A percentile compares a stretch with the other conserved stretches of the same genome.
Conservation (phyloP, 1,140 invertebrate genomes). For the Diachasmimorpha longicaudata region DNA sequence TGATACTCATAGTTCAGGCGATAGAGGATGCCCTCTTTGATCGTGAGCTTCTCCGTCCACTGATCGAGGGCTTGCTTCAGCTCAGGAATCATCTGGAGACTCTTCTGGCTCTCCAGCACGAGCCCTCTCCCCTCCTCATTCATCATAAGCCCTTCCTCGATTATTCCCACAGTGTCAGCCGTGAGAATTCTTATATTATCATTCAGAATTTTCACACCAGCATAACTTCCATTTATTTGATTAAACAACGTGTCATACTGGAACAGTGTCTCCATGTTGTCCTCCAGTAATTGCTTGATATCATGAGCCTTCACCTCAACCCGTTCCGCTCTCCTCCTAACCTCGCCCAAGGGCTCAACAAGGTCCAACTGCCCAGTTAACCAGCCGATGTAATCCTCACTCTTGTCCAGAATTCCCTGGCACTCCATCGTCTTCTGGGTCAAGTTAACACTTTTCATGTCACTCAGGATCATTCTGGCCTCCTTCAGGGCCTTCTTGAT, state of each 20-base stretch:
- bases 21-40: slow-evolving; percentile 68
- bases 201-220: slow-evolving; percentile 34
- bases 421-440: slow-evolving; percentile 50
- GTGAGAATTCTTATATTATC: slow-evolving; percentile 37
- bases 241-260: slow-evolving; percentile 52
- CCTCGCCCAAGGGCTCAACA: slow-evolving; percentile 52
- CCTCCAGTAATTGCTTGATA: slow-evolving; percentile 45
- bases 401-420: slow-evolving; percentile 58
- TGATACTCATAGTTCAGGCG: slow-evolving; percentile 72
- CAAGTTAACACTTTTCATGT: slow-evolving; percentile 65
- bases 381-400: slow-evolving; percentile 50
- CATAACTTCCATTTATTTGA: slow-evolving; percentile 44
- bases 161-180: slow-evolving; percentile 35
- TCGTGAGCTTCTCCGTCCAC: slow-evolving; percentile 59
- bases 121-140: slow-evolving; percentile 44
- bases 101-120: slow-evolving; percentile 49
- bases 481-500: slow-evolving; percentile 67
- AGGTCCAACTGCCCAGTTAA: slow-evolving; percentile 56
- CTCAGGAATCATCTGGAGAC: slow-evolving; percentile 50
- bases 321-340: slow-evolving; percentile 45
- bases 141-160: slow-evolving; percentile 46
- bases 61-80: slow-evolving; percentile 49
- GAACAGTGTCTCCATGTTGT: slow-evolving; percentile 51
- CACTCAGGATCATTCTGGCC: slow-evolving; percentile 64
- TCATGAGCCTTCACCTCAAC: slow-evolving; percentile 49